A percentile compares a stretch with the other conserved stretches of the same genome.
These are phyloP conservation scores for Vulpes vulpes DNA, from an alignment of 2,113 vertebrate genomes.

Conservation along the genomic window DNA sequence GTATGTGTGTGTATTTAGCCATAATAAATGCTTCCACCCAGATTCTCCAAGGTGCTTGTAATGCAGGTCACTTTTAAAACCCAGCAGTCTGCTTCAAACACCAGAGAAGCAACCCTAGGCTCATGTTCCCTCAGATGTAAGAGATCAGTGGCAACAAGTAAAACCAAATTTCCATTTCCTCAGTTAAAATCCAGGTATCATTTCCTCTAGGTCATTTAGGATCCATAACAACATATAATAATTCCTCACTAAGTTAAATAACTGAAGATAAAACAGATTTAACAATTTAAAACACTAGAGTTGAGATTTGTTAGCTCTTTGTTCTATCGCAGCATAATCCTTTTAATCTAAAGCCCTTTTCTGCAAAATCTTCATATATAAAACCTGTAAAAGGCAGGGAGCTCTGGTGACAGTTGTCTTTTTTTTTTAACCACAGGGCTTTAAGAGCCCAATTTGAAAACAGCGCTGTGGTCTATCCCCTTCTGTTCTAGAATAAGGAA, in stretches of 20 bases:
- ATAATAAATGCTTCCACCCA: background rate
- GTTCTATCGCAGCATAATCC: background rate
- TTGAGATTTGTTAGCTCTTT: background rate
- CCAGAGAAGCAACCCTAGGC: background rate
- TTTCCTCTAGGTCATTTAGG: background rate
- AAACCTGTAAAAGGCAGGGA: background rate
- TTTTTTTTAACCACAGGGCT: background rate
- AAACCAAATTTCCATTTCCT: slow-evolving; percentile 44
- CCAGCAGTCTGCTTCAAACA: background rate
- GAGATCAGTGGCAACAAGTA: background rate
- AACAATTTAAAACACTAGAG: background rate
- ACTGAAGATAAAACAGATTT: slow-evolving; percentile 9
- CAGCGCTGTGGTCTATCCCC: background rate
- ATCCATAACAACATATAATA: background rate
- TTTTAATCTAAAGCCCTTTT: slow-evolving; percentile 16
- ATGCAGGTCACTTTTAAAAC: background rate
- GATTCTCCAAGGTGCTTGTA: background rate
- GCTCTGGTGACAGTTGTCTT: background rate
- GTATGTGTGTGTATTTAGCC: background rate
- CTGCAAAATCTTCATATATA: background rate
- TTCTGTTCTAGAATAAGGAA: background rate
- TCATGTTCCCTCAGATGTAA: background rate
- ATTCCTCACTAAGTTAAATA: background rate
- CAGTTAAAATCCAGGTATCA: background rate
- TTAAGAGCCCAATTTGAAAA: slow-evolving; percentile 24